These are phyloP conservation scores for Chloebia gouldiae DNA, from an alignment of 2,113 vertebrate genomes.

Conservation along the genomic window DNA sequence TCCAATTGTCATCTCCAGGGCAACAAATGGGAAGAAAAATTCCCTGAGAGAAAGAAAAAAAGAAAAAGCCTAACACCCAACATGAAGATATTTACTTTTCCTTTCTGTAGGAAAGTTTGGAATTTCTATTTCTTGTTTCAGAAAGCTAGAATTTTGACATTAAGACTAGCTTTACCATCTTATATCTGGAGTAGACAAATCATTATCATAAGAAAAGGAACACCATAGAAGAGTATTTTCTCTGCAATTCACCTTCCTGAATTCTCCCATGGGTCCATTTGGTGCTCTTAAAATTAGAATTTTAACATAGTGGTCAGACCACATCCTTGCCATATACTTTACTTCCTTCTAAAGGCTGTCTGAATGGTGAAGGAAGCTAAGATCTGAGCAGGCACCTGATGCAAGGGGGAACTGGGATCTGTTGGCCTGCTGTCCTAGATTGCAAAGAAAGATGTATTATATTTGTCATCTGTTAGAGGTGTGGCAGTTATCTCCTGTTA, in stretches of 20 bases:
- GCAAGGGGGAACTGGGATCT: neutral
- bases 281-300: neutral
- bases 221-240: neutral
- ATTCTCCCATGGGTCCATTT: neutral
- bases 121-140: neutral
- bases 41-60: too few species aligned
- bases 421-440: neutral
- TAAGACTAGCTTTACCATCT: neutral
- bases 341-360: neutral
- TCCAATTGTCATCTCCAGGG: neutral
- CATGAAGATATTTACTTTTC: neutral
- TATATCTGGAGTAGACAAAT: neutral
- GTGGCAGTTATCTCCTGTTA: too few species aligned
- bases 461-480: too few species aligned
- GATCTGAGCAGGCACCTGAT: neutral
- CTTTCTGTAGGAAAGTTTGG: neutral
- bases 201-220: neutral
- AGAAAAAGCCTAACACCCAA: fast-evolving
- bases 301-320: neutral
- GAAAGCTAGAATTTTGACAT: neutral
- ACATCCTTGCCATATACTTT: neutral
- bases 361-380: neutral
- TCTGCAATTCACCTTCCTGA: neutral
- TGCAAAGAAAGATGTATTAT: too few species aligned
- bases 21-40: neutral